These are phyloP conservation scores for Malthinus flaveolus DNA, from an alignment of 2,888 invertebrate species.

Conservation along the genomic window DNA sequence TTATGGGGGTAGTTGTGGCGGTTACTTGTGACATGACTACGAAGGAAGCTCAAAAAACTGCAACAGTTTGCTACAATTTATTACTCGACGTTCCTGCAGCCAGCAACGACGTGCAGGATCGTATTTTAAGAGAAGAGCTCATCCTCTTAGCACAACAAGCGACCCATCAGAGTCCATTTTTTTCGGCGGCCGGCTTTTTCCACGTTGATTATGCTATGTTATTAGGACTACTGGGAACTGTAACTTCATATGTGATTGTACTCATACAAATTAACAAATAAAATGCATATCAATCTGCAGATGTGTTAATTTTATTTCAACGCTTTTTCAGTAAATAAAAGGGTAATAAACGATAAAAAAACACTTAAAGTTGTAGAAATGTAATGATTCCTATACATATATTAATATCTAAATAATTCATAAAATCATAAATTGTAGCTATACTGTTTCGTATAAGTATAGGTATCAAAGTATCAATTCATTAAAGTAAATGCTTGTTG, in stretches of 20 bases:
- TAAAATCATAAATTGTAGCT: too few relatives aligned
- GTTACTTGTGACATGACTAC: constrained; percentile 30
- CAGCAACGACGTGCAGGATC: constrained; percentile 14
- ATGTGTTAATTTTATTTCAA: too few relatives aligned
- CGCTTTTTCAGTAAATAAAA: too few relatives aligned
- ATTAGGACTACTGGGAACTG: constrained; percentile 27
- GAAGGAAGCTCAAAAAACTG: constrained; percentile 33
- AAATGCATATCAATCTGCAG: background rate
- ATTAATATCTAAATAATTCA: too few relatives aligned
- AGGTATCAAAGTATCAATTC: too few relatives aligned
- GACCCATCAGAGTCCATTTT: constrained; percentile 20
- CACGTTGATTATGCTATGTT: constrained; percentile 26
- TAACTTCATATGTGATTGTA: constrained; percentile 29
- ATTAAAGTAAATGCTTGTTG: too few relatives aligned
- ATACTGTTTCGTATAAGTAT: too few relatives aligned
- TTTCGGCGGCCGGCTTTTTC: constrained; percentile 32
- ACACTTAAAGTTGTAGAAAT: too few relatives aligned
- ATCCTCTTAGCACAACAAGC: constrained; percentile 27
- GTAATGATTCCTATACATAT: too few relatives aligned
- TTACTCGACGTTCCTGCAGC: constrained; percentile 30
- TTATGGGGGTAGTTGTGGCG: constrained; percentile 31
- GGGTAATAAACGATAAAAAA: too few relatives aligned
- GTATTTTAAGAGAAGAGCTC: constrained; percentile 19
- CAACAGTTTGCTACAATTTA: constrained; percentile 32
- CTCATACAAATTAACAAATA: constrained; percentile 27